Conservation (phyloP, 2,888 invertebrate genomes). For the Agonopterix subpropinquella region DNA sequence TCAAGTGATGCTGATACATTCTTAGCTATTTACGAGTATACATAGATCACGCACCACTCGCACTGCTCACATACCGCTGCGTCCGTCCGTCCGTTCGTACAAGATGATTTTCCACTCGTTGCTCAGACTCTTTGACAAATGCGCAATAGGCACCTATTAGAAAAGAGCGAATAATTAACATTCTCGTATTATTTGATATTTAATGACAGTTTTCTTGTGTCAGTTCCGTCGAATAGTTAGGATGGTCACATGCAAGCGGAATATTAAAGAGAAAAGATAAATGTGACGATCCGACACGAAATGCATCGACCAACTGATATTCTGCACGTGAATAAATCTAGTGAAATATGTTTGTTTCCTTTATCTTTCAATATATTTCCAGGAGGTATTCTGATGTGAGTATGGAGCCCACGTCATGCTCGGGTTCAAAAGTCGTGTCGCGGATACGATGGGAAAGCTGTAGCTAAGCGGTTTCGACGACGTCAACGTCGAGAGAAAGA, state of each 20-base stretch:
- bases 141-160: slow-evolving; percentile 28
- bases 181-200: slow-evolving; percentile 55
- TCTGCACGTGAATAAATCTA: slow-evolving; percentile 1
- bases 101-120: slow-evolving; percentile 32
- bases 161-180: slow-evolving; percentile 38
- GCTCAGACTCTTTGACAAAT: slow-evolving; percentile 30
- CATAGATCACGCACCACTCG: slow-evolving; percentile 36
- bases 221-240: slow-evolving; percentile 66
- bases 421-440: slow-evolving; percentile 13
- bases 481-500: slow-evolving; percentile 61
- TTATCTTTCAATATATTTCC: no score
- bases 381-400: no score
- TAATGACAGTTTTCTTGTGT: slow-evolving; percentile 63
- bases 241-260: slow-evolving; percentile 61
- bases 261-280: slow-evolving; percentile 50
- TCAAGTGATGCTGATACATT: slow-evolving; percentile 36
- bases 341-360: no score
- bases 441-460: slow-evolving; percentile 53
- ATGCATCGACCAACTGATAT: slow-evolving; percentile 6
- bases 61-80: slow-evolving; percentile 14
- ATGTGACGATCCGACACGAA: slow-evolving; percentile 36
- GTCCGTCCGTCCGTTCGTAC: slow-evolving; percentile 12
- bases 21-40: slow-evolving; percentile 24
- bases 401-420: no score
- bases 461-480: slow-evolving; percentile 24